Evolutionary conservation across 30 jellyfish, hydroid and myxozoan genomes (phyloP).

Genomic region (Pseudorhiza aurosa): DNA sequence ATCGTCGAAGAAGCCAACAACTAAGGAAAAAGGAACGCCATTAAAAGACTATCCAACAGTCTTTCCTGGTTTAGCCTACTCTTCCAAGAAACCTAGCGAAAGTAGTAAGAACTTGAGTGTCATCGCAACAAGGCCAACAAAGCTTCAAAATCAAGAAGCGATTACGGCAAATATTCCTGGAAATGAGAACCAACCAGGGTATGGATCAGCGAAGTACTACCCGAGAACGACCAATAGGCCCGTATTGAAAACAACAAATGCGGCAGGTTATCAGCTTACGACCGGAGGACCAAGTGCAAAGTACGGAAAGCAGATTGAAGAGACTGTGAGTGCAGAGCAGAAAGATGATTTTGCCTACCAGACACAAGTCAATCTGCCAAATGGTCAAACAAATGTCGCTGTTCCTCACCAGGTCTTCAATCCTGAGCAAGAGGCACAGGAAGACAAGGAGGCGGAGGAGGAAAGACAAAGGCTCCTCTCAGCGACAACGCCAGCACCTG

Average conservation of each 20-base stretch:
- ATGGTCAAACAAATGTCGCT: slow-evolving; percentile 12
- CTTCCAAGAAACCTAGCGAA: slow-evolving; percentile 9
- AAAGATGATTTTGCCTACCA: slow-evolving; percentile 36
- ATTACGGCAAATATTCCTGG: not conserved
- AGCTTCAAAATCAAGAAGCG: not conserved
- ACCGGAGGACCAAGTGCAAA: slow-evolving; percentile 14
- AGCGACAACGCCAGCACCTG: slow-evolving; percentile 60
- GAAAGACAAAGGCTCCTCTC: slow-evolving; percentile 47
- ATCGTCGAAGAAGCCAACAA: slow-evolving; percentile 8
- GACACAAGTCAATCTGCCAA: not conserved
- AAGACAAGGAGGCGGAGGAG: slow-evolving; percentile 50
- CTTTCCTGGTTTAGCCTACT: slow-evolving; percentile 50
- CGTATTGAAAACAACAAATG: not conserved
- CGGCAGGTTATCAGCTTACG: not conserved
- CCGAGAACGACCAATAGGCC: not conserved
- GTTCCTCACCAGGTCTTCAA: slow-evolving; percentile 64
- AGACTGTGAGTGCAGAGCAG: slow-evolving; percentile 29
- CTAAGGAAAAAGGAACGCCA: slow-evolving; percentile 20
- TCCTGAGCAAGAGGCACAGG: slow-evolving; percentile 46
- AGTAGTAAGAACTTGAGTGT: not conserved
- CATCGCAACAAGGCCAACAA: not conserved
- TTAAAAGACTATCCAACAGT: slow-evolving; percentile 39
- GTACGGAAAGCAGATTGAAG: slow-evolving; percentile 29
- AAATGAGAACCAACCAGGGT: not conserved
- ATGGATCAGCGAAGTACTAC: not conserved